phyloP scores from a whole-genome alignment of 1,140 invertebrate species.

The Brachionus paranguensis region DNA sequence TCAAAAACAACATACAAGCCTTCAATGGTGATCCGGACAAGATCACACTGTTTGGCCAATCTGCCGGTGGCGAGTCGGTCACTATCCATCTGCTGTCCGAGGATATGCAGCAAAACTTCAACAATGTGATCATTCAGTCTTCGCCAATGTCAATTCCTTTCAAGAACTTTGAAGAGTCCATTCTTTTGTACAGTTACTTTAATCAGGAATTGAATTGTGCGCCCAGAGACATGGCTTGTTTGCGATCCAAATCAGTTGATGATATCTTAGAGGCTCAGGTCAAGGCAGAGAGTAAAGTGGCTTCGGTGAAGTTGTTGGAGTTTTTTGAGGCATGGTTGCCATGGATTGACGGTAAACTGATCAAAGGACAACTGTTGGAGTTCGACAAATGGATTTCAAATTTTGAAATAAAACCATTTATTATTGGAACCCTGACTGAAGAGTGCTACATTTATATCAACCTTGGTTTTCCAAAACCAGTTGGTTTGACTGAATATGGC shows the following conservation, averaged over 20 bases:
- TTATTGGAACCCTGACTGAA: conserved; percentile 36
- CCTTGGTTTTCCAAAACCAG: not conserved
- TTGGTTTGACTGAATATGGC: not conserved
- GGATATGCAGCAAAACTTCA: conserved; percentile 74
- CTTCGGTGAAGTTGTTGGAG: conserved; percentile 19
- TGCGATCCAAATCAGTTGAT: not conserved
- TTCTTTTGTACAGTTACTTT: not conserved
- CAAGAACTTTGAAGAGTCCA: conserved; percentile 9
- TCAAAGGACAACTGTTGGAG: conserved; percentile 19
- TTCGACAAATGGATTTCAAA: not conserved
- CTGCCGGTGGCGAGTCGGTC: conserved; percentile 85
- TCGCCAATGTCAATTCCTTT: conserved; percentile 34
- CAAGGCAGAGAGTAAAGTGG: not conserved
- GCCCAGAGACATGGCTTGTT: not conserved
- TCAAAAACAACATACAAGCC: conserved; percentile 45
- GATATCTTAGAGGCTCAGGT: conserved; percentile 30
- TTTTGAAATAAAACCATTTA: conserved; percentile 5
- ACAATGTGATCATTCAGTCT: conserved; percentile 63
- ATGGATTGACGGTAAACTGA: not conserved
- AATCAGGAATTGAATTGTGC: not conserved
- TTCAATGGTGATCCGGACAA: conserved; percentile 58
- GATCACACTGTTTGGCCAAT: conserved; percentile 91
- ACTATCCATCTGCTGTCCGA: conserved; percentile 84
- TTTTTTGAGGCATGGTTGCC: conserved; percentile 40
- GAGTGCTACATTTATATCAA: conserved; percentile 33